phyloP scores from a whole-genome alignment of 1,140 invertebrate genomes.

The Penaeus vannamei region DNA sequence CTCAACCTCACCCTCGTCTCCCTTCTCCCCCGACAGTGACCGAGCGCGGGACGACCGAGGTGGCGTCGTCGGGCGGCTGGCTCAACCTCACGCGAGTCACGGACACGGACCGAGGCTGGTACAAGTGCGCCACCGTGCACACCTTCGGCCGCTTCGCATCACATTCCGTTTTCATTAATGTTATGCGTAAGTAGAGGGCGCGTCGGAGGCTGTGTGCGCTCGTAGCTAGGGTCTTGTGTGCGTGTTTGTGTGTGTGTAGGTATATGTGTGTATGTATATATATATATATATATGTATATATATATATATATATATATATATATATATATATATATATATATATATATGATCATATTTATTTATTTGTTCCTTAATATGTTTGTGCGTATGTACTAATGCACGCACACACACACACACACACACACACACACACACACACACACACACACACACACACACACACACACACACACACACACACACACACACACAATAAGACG shows the following conservation, averaged over 20 bases:
- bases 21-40: constrained; percentile 3
- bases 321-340: constrained; percentile 16
- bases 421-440: not conserved
- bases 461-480: constrained; percentile 12
- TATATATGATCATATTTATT: not conserved
- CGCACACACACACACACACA: not conserved
- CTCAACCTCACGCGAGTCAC: constrained; percentile 54
- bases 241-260: not conserved
- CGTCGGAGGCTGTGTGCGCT: no score
- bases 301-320: constrained; percentile 17
- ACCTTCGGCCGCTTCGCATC: constrained; percentile 62
- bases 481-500: not conserved
- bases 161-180: constrained; percentile 64
- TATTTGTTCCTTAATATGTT: not conserved
- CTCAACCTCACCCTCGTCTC: not conserved
- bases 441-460: not conserved
- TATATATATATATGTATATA: constrained; percentile 25
- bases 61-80: constrained; percentile 49
- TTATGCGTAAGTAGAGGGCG: constrained; percentile 51
- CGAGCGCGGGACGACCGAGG: constrained; percentile 11
- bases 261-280: constrained; percentile 4
- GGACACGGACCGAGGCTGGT: constrained; percentile 52
- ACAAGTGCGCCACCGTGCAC: constrained; percentile 60
- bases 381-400: not conserved
- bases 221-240: not conserved